Percentiles rank a stretch among this genome's conserved stretches.
Conservation (phyloP, 2,888 invertebrate species). For the Lycocerus yunnanus region DNA sequence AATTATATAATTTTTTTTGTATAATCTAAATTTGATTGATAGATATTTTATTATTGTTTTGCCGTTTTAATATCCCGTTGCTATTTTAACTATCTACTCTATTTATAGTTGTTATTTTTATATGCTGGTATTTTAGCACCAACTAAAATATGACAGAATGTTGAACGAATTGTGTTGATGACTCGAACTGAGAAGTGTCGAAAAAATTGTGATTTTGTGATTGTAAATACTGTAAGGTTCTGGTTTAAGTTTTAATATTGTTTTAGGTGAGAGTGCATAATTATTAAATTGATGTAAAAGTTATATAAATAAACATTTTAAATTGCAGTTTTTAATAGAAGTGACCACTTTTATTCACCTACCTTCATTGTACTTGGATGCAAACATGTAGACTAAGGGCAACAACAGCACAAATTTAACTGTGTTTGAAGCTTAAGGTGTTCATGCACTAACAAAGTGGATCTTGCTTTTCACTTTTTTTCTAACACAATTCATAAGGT, state of each 20-base stretch:
- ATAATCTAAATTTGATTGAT: neutral
- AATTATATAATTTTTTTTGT: neutral
- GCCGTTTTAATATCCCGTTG: neutral
- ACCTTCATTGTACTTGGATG: no score
- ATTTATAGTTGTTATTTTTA: conserved; percentile 4
- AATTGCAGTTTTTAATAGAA: neutral
- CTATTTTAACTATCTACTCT: neutral
- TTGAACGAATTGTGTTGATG: conserved; percentile 1
- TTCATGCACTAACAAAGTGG: no score
- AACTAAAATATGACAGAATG: neutral
- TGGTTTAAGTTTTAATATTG: conserved; percentile 21
- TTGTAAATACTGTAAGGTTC: conserved; percentile 5
- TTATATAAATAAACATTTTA: conserved; percentile 35
- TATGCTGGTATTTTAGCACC: neutral
- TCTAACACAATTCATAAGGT: no score
- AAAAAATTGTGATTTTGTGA: conserved; percentile 1
- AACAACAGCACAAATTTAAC: no score
- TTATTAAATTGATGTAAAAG: conserved; percentile 34
- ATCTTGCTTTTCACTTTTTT: no score
- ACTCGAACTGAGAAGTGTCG: neutral
- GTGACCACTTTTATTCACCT: no score
- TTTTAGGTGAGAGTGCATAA: conserved; percentile 15
- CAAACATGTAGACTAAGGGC: no score
- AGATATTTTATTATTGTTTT: neutral
- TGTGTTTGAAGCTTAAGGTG: no score